Base-by-base conservation (phyloP, 2,797 vertebrate genomes). In the Kryptolebias ocellatus region DNA sequence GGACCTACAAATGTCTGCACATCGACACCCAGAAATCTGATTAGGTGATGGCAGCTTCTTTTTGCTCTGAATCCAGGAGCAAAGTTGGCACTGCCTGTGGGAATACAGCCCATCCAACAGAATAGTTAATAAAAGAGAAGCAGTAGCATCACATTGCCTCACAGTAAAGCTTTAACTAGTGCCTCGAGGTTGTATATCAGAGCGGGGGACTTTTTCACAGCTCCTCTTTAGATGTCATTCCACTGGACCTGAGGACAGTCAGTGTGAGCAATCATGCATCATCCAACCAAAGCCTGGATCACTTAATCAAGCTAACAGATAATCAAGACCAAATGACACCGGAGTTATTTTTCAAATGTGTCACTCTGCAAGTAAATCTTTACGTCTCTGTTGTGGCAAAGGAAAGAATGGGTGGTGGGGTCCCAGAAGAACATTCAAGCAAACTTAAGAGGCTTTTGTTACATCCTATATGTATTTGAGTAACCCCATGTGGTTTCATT, bases 141-240 rank as follows among this genome's bases (percentile, higher is more conserved):
- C 78, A 75, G 72, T 74, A 69, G 47, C 73, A 64, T 59, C 74
- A 75, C 72, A 69, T 46, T 57, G 80, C 64, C 69, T 63, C 57
- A 88, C 71, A 86, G 82, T 88, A 79, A 86, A 89, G 90, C 66
- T 83, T 86, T 81, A 78, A 89, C 70, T 72, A 70, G 58, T 18
- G 75, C 80, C 83, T 84, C 53, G 61, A 73, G 77, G 79, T 74
- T 69, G 16, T 71, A 69, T 70, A 79, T 84, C 56, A 74, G 53
- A 57, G 64, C 68, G 62, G 61, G 77, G 64, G 5, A 66, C 57
- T 68, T 74, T 78, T 79, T 76, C 80, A 76, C 64, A 80, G 63
- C 37, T 78, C 50, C 51, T 60, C 70, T 83, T 77, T 58, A 74
- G 67, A 69, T 64, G 82, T 64, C 74, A 75, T 80, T 81, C 76